A percentile compares a stretch with the other conserved stretches of the same genome.
These are phyloP conservation scores for Synodontis membranacea DNA, from an alignment of 2,113 vertebrate genomes.

Conservation along the genomic window DNA sequence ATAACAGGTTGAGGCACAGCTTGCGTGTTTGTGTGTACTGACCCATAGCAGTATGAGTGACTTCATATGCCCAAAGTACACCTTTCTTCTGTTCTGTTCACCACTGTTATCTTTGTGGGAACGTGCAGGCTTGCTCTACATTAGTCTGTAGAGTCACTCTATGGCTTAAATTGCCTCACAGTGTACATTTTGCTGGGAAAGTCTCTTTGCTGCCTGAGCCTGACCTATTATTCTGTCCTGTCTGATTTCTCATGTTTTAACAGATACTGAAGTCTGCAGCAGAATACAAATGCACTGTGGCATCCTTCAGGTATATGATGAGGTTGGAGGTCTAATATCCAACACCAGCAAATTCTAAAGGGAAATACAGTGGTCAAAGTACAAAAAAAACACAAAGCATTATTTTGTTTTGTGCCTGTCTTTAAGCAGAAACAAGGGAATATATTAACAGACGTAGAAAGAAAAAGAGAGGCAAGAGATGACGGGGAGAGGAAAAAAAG, in stretches of 20 bases:
- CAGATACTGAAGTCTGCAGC: conserved; percentile 23
- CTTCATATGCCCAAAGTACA: neutral
- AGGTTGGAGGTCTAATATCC: conserved; percentile 44
- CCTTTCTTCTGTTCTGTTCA: neutral
- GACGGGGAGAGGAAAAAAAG: neutral
- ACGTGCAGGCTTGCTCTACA: neutral
- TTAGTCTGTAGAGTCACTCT: neutral
- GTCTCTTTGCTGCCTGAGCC: neutral
- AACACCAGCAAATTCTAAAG: conserved; percentile 12
- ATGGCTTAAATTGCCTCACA: conserved; percentile 12
- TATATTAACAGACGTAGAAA: neutral
- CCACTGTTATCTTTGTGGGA: neutral
- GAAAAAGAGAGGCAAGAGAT: neutral
- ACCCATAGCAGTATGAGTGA: neutral
- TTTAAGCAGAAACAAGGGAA: conserved; percentile 9
- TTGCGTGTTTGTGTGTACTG: conserved; percentile 12
- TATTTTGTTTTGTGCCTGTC: neutral
- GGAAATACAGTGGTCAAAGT: neutral
- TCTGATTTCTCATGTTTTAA: conserved; percentile 47
- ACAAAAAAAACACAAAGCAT: neutral
- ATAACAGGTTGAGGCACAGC: conserved; percentile 11
- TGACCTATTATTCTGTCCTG: conserved; percentile 49
- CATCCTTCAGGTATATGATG: conserved; percentile 28
- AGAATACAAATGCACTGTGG: conserved; percentile 55
- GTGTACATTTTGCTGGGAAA: conserved; percentile 23